Percentiles rank a stretch among this genome's conserved stretches.
Conservation (phyloP, 53 echinoderm and acorn worm species). For the Apostichopus leukothele region DNA sequence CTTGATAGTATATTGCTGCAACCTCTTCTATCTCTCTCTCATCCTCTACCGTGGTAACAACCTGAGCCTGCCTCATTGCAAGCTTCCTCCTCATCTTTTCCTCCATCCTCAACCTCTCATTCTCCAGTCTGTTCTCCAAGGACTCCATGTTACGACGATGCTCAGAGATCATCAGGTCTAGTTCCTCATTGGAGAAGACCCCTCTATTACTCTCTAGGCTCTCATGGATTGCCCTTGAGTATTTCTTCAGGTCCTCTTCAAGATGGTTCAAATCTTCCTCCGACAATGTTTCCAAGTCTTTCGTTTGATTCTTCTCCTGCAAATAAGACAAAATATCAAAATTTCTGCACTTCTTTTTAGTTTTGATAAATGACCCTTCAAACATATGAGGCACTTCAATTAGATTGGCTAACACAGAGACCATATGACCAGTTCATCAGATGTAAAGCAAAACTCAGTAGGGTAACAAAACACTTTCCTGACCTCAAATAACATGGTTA, state of each 20-base stretch:
- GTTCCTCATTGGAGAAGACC: conserved; percentile 26
- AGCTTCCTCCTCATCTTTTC: conserved; percentile 20
- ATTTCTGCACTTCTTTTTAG: too few species aligned
- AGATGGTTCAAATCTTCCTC: conserved; percentile 37
- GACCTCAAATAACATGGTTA: too few species aligned
- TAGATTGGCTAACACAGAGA: too few species aligned
- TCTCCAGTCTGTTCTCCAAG: conserved; percentile 44
- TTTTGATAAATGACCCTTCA: too few species aligned
- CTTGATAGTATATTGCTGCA: conserved; percentile 7
- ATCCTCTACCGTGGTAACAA: neutral
- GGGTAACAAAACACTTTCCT: too few species aligned
- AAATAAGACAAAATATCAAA: neutral
- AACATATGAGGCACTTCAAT: too few species aligned
- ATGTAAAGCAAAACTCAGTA: too few species aligned
- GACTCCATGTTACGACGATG: conserved; percentile 29
- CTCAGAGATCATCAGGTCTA: conserved; percentile 37
- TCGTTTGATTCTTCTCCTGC: conserved; percentile 40
- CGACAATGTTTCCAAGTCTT: neutral
- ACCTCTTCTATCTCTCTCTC: conserved; percentile 22
- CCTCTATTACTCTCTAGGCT: conserved; percentile 34
- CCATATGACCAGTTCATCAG: too few species aligned
- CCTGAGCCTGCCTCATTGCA: neutral
- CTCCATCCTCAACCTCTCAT: conserved; percentile 46
- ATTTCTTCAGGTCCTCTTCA: conserved; percentile 3
- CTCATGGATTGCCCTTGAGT: neutral